Conservation (phyloP, 1,140 invertebrate genomes). For the Bombyx mori region ASM3026992v2 NC_085121.1:635501-636000, state of each 20-base stretch:
- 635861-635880: slow-evolving; percentile 52
- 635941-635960: slow-evolving; percentile 58
- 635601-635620: slow-evolving; percentile 75
- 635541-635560: slow-evolving; percentile 54
- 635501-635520: slow-evolving; percentile 64
- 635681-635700: slow-evolving; percentile 50
- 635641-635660: slow-evolving; percentile 65
- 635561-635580: slow-evolving; percentile 63
- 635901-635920: slow-evolving; percentile 64
- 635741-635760: slow-evolving; percentile 50
- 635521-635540: slow-evolving; percentile 60
- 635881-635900: slow-evolving; percentile 54
- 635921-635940: slow-evolving; percentile 70
- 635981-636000: slow-evolving; percentile 50
- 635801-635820: slow-evolving; percentile 42
- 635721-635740: slow-evolving; percentile 34
- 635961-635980: slow-evolving; percentile 64
- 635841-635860: slow-evolving; percentile 24
- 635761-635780: slow-evolving; percentile 61
- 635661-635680: slow-evolving; percentile 65
- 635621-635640: slow-evolving; percentile 25
- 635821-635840: slow-evolving; percentile 61
- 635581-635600: slow-evolving; percentile 68
- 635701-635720: slow-evolving; percentile 38
- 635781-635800: slow-evolving; percentile 51